Evolutionary conservation across 1,140 invertebrate species (phyloP), one percentile per base, ranked within the genome.

Genomic region (Drosophila dunni): DNA sequence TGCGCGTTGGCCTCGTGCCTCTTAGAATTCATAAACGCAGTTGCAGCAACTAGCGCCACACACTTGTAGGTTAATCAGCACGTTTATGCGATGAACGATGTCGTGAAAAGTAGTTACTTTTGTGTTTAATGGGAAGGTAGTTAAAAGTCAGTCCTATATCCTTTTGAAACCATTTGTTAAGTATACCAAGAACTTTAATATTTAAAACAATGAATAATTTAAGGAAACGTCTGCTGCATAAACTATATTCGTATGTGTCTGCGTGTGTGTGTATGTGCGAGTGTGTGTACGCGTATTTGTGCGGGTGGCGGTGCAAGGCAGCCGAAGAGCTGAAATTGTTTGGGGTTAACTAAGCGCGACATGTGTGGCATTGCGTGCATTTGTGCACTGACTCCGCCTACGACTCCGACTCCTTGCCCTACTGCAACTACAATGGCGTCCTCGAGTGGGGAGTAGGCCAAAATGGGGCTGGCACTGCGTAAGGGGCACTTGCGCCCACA

Each of bases 331-430:
- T 75, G 80, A 81, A 84, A 89, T 89, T 89, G 84, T 89, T 89
- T 82, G 84, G 85, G 84, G 84, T 89, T 89, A 89, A 89, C 89
- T 89, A 89, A 89, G 88, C 84, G 88, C 84, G 84, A 89, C 84
- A 89, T 89, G 75, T 89, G 84, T 89, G 84, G 84, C 84, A 89
- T 88, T 74, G 84, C 78, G 64, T 89, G 84, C 74, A 89, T 89
- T 80, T 83, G 80, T 78, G 67, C 57, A 61, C 75, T 58, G 54
- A 67, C 70, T 61, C 57, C 17, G 51, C 50, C 20, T 40, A 7
- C 44, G 51, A 56, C 33, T 40, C 9, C 44, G 38, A 74, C 48
- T 17, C 24, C 51, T 38, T 42, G 38, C 10, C 38, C 42, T 10
- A 44, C 57, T 34, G 46, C 40, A 42, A 51, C 57, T 56, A 40